Evolutionary conservation across 2,888 invertebrate species (phyloP).

Genomic region (Auanema sp.): DNA sequence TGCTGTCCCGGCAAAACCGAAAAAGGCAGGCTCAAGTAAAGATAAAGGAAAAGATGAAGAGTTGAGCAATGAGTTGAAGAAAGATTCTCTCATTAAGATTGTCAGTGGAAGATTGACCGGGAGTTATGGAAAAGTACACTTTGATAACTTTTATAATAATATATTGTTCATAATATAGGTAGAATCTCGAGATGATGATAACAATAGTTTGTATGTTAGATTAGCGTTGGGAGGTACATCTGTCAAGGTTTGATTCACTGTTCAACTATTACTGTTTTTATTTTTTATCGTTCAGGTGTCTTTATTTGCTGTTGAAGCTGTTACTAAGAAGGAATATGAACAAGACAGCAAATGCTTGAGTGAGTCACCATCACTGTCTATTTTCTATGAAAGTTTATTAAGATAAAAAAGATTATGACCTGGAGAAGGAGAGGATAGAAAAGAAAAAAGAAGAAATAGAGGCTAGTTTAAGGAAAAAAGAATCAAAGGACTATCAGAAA

Average conservation of each 20-base stretch:
- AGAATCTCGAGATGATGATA: slow-evolving; percentile 81
- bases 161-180: slow-evolving; percentile 68
- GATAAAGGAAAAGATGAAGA: slow-evolving; percentile 19
- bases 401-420: slow-evolving; percentile 44
- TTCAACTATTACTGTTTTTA: neutral
- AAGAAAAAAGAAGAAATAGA: slow-evolving; percentile 14
- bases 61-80: slow-evolving; percentile 7
- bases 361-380: slow-evolving; percentile 22
- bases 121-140: slow-evolving; percentile 26
- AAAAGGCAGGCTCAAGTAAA: slow-evolving; percentile 18
- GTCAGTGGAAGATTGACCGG: slow-evolving; percentile 11
- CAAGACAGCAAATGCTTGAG: slow-evolving; percentile 45
- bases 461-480: neutral
- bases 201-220: slow-evolving; percentile 74
- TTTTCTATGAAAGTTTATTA: slow-evolving; percentile 12
- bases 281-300: slow-evolving; percentile 25
- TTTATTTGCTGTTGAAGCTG: slow-evolving; percentile 73
- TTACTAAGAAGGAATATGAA: slow-evolving; percentile 79
- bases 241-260: slow-evolving; percentile 26
- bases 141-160: neutral
- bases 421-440: slow-evolving; percentile 35
- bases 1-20: slow-evolving; percentile 73
- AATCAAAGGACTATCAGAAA: slow-evolving; percentile 3
- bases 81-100: slow-evolving; percentile 21
- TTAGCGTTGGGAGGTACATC: slow-evolving; percentile 40